A percentile compares a stretch with the other conserved stretches of the same genome.
Evolutionary conservation across 2,113 vertebrate genomes (phyloP).

Genomic region (Rhynchomys soricoides): DNA sequence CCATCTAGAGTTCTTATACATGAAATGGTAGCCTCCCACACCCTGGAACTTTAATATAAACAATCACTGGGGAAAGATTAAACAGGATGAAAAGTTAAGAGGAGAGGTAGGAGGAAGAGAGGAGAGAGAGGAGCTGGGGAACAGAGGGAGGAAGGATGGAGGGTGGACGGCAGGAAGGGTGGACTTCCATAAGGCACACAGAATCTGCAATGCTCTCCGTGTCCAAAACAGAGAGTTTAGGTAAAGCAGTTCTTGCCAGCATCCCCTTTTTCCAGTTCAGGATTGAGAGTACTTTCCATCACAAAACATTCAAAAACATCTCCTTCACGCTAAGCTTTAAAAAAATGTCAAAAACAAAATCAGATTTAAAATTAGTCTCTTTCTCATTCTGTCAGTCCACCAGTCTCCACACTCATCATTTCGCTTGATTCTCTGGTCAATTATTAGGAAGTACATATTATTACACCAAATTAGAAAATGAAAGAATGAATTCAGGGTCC

Average conservation of each 20-base stretch:
- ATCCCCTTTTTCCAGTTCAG: background rate
- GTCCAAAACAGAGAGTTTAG: background rate
- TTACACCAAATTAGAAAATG: background rate
- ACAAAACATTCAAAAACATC: background rate
- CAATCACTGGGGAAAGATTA: background rate
- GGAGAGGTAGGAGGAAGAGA: background rate
- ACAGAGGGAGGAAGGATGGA: background rate
- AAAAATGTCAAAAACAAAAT: slow-evolving; percentile 24
- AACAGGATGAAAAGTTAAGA: background rate
- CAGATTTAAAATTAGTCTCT: slow-evolving; percentile 22
- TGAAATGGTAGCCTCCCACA: background rate
- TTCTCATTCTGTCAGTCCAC: slow-evolving; percentile 8
- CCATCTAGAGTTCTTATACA: background rate
- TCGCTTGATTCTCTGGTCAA: background rate
- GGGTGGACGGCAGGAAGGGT: background rate
- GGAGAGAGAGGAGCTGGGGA: background rate
- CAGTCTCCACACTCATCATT: background rate
- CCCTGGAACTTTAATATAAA: background rate
- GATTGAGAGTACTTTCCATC: background rate
- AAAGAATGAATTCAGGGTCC: background rate
- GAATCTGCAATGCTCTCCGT: background rate
- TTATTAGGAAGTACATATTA: background rate
- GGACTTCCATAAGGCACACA: background rate
- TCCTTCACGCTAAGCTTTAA: background rate
- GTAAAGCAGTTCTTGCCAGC: background rate